phyloP scores from a whole-genome alignment of 2,113 vertebrate species.

The Antigone vipio region DNA sequence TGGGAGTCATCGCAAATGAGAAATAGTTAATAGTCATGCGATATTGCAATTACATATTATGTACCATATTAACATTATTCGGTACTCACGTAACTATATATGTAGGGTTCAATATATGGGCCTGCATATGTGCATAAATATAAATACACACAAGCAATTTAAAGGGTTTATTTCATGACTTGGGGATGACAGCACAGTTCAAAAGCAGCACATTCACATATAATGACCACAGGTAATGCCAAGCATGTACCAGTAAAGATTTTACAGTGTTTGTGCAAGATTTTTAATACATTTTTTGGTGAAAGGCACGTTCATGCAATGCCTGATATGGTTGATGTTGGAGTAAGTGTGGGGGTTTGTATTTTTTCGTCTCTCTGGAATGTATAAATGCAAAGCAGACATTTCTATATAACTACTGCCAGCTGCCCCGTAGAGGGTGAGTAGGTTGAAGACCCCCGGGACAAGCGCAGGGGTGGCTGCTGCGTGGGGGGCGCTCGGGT shows the following conservation, averaged over 20 bases:
- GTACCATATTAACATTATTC: neutral
- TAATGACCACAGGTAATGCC: neutral
- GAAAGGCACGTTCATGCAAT: rapidly evolving
- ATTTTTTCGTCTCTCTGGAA: neutral
- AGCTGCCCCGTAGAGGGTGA: too few species aligned
- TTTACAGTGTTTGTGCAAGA: neutral
- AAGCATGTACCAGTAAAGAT: neutral
- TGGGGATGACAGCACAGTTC: neutral
- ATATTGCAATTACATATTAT: neutral
- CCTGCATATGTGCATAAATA: neutral
- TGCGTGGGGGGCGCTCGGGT: neutral
- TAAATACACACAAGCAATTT: neutral
- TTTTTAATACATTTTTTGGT: neutral
- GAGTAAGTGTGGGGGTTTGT: rapidly evolving
- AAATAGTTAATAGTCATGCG: neutral
- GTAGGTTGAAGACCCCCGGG: too few species aligned
- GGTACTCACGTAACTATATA: neutral
- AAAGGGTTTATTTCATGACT: neutral
- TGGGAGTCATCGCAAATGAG: neutral
- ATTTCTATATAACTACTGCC: too few species aligned
- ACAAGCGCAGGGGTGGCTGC: too few species aligned
- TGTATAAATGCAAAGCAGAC: neutral
- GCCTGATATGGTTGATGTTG: rapidly evolving
- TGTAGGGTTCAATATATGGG: neutral
- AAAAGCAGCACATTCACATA: neutral